Conservation (phyloP, 2,113 vertebrate genomes). For the Trematocara unimaculatum region DNA sequence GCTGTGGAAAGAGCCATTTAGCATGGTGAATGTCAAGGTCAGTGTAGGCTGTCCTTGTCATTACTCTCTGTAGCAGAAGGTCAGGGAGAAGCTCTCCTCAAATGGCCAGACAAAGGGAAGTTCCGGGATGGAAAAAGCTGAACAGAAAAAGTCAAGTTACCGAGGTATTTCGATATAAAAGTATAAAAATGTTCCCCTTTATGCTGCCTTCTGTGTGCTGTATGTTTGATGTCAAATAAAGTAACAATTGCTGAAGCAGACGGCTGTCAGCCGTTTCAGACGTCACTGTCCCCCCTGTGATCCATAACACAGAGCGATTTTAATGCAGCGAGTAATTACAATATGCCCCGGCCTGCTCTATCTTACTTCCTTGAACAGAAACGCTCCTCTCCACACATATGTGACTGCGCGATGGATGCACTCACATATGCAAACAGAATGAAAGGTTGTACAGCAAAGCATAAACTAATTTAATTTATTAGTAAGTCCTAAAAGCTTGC, state of each 20-base stretch:
- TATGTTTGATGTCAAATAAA: slow-evolving; percentile 34
- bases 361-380: background rate
- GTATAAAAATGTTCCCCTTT: background rate
- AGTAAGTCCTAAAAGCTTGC: background rate
- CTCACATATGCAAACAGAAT: background rate
- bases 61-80: slow-evolving; percentile 89
- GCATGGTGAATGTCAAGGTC: slow-evolving; percentile 95
- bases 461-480: background rate
- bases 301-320: slow-evolving; percentile 48
- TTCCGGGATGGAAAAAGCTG: background rate
- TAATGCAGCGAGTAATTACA: slow-evolving; percentile 68
- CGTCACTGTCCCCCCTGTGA: slow-evolving; percentile 35
- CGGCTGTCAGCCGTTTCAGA: slow-evolving; percentile 16
- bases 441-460: background rate
- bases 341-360: slow-evolving; percentile 45
- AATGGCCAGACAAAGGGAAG: slow-evolving; percentile 81
- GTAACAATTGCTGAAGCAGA: slow-evolving; percentile 42
- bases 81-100: slow-evolving; percentile 86
- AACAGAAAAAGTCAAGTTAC: background rate
- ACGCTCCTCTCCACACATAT: background rate
- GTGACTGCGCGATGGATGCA: background rate
- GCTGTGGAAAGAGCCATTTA: slow-evolving; percentile 91
- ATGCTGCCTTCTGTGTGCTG: background rate
- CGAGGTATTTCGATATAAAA: background rate
- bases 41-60: slow-evolving; percentile 85